Percentiles rank a stretch among this genome's conserved stretches.
Evolutionary conservation across 2,113 vertebrate species (phyloP).

Genomic region (Empidonax alnorum): DNA sequence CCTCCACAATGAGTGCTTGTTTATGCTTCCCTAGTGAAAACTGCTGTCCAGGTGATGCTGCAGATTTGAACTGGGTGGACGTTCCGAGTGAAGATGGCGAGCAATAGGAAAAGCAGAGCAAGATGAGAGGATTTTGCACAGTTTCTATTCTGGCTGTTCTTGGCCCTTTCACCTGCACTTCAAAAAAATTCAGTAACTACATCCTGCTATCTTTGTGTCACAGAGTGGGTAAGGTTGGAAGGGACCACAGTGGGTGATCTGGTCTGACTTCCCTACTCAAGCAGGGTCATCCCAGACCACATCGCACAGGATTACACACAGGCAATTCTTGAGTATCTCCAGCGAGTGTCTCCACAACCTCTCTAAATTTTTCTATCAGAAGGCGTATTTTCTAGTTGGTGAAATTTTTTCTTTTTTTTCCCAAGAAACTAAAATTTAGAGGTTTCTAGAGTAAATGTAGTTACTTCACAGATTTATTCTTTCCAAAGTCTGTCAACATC

Average conservation of each 20-base stretch:
- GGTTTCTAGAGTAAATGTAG: not conserved
- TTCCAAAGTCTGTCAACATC: not conserved
- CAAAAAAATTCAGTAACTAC: not conserved
- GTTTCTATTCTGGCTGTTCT: not conserved
- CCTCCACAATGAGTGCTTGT: not conserved
- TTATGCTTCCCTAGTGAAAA: not conserved
- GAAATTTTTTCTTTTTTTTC: not conserved
- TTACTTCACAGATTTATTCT: not conserved
- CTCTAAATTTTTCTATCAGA: not conserved
- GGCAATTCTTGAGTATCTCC: not conserved
- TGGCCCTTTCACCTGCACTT: not conserved
- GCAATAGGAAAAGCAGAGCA: not conserved
- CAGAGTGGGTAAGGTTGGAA: not conserved
- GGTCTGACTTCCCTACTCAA: not conserved
- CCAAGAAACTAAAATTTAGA: not conserved
- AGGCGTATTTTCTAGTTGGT: not conserved
- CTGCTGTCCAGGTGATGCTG: not conserved
- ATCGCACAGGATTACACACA: not conserved
- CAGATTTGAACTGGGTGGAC: not conserved
- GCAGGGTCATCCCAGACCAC: not conserved
- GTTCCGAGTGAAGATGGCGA: not conserved
- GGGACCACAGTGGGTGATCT: not conserved
- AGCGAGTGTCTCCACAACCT: not conserved
- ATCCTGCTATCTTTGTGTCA: not conserved
- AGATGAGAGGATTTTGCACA: not conserved